These are phyloP conservation scores for Bradysia coprophila DNA, from an alignment of 1,140 invertebrate genomes.

Conservation along the genomic window DNA sequence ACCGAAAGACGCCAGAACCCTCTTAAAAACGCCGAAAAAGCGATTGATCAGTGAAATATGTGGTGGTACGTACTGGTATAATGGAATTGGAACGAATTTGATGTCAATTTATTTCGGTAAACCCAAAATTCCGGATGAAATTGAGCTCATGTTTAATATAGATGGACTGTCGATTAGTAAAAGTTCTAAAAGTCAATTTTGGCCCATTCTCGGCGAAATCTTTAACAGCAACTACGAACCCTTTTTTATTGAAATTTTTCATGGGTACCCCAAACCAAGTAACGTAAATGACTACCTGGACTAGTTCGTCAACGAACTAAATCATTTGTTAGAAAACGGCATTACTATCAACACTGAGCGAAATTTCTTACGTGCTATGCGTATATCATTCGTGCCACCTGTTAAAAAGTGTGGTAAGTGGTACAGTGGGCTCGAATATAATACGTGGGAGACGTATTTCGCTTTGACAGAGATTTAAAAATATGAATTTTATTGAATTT, in stretches of 20 bases:
- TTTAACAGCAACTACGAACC: conserved; percentile 3
- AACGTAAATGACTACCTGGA: conserved; percentile 5
- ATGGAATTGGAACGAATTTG: conserved; percentile 4
- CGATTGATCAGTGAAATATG: conserved; percentile 1
- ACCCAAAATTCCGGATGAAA: background rate
- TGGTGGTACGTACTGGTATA: conserved; percentile 5
- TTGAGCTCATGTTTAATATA: conserved; percentile 6
- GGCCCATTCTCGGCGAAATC: conserved; percentile 7
- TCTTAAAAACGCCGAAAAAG: conserved; percentile 5
- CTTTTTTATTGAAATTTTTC: conserved; percentile 7
- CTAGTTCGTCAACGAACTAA: conserved; percentile 6
- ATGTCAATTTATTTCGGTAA: conserved; percentile 1
- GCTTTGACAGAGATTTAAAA: too few species aligned
- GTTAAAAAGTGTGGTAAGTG: too few species aligned
- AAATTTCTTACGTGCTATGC: too few species aligned
- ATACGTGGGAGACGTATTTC: too few species aligned
- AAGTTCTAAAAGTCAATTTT: conserved; percentile 5
- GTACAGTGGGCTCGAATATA: too few species aligned
- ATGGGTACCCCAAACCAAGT: conserved; percentile 6
- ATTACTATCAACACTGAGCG: conserved; percentile 3
- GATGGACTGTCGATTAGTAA: conserved; percentile 7
- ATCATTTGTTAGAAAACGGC: background rate
- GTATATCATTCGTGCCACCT: too few species aligned
- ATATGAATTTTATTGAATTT: too few species aligned
- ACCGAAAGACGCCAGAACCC: conserved; percentile 4